phyloP scores from a whole-genome alignment of 2,888 invertebrate species.

The Andrena fulva region DNA sequence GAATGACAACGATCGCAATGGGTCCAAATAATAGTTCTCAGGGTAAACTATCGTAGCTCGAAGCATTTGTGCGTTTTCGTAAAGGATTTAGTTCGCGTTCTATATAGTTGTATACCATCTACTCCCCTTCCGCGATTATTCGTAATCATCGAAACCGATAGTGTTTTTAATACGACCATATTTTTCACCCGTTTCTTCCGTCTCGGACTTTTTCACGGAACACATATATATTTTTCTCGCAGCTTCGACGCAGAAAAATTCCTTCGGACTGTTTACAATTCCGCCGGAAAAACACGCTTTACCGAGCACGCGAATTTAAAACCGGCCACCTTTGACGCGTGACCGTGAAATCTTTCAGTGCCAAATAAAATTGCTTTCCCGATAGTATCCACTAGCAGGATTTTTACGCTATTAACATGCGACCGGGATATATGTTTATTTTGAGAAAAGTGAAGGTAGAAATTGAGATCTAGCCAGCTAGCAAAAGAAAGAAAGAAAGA shows the following conservation, averaged over 20 bases:
- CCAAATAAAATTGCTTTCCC: slow-evolving; percentile 18
- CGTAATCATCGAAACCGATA: neutral
- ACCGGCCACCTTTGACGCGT: neutral
- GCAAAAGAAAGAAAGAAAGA: no score
- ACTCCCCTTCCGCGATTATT: neutral
- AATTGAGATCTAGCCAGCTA: no score
- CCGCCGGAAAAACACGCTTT: slow-evolving; percentile 7
- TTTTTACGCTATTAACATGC: no score
- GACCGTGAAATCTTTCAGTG: neutral
- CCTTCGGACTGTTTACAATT: slow-evolving; percentile 5
- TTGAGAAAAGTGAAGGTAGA: no score
- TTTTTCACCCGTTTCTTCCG: slow-evolving; percentile 5
- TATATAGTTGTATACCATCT: neutral
- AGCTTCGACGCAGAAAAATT: slow-evolving; percentile 24
- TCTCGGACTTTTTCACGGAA: slow-evolving; percentile 10
- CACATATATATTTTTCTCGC: slow-evolving; percentile 9
- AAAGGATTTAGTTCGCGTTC: no score
- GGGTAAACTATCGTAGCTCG: slow-evolving; percentile 26
- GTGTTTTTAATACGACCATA: neutral
- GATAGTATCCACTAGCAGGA: neutral
- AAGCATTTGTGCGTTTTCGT: neutral
- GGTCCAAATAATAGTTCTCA: neutral
- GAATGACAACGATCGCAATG: slow-evolving; percentile 16
- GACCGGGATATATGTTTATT: no score
- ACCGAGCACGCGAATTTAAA: slow-evolving; percentile 3